These are phyloP conservation scores for Crotalus tigris DNA, from an alignment of 2,113 vertebrate species.

Conservation along the genomic window DNA sequence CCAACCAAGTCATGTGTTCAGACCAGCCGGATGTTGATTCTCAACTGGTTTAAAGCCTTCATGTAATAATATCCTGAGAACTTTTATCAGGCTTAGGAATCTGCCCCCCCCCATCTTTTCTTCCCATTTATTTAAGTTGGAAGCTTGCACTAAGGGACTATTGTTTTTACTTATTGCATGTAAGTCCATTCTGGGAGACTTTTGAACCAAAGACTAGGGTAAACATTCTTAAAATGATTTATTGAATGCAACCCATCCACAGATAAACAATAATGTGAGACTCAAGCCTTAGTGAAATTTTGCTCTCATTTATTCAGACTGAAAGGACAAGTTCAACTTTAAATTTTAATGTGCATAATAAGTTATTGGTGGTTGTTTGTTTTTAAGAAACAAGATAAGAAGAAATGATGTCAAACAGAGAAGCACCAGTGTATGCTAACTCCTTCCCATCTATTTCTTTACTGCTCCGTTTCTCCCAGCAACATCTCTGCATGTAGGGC, in stretches of 20 bases:
- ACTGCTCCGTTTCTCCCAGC: neutral
- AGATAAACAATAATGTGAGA: neutral
- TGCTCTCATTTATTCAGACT: neutral
- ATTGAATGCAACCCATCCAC: neutral
- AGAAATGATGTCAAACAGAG: neutral
- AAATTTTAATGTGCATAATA: neutral
- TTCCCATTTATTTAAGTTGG: neutral
- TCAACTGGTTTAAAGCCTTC: neutral
- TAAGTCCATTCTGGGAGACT: neutral
- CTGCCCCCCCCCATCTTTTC: neutral
- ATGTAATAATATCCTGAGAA: neutral
- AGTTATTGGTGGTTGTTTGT: neutral
- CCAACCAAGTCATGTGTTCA: neutral
- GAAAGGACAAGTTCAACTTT: neutral
- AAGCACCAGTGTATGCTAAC: neutral
- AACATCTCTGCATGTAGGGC: neutral
- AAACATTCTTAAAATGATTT: neutral
- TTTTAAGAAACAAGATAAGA: conserved; percentile 1
- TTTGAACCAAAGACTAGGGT: neutral
- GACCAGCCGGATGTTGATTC: neutral
- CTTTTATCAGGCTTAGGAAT: neutral
- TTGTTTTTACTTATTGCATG: neutral
- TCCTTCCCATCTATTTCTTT: neutral
- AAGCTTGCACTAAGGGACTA: neutral
- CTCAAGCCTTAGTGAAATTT: neutral